Evolutionary conservation across 92 coral and sea anemone species (phyloP), one percentile per base, ranked within the genome.

Genomic region (Zoanthus sansibaricus): DNA sequence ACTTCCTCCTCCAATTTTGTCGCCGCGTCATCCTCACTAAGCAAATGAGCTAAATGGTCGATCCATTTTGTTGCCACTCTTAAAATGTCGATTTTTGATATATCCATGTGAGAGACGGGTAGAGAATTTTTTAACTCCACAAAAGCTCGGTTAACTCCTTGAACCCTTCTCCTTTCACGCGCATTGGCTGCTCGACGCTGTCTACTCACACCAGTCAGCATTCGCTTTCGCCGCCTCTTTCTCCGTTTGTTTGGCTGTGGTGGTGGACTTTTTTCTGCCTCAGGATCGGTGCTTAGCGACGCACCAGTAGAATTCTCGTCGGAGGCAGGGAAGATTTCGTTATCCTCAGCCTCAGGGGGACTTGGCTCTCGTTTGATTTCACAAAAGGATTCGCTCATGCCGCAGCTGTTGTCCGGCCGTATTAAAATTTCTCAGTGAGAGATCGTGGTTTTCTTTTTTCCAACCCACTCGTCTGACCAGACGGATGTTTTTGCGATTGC

Each of bases 121-220:
- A 97, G 90, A n/a, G 97, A 89, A 90, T 97, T 97, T 91, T 95
- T 97, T 37, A 97, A 92, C 83, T 97, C 95, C 16, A 95, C 94
- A 77, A 97, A 97, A n/a, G 99, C 99, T 6, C 94, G 94, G 88
- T 97, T 97, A 0, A 97, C 99, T 25, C 99, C 99, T 86, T 97
- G 99, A 56, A 97, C 95, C 69, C 99, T 89, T 46, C 96, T 83
- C 54, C 99, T 86, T 64, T 97, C 99, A 31, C 99, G 98, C 77
- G 96, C 99, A 64, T 97, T 97, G 55, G 99, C 99, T 2, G 99
- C 99, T 15, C 99, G 90, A 15, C 99, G 92, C 67, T 97, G 99
- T 55, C 99, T 90, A 46, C 99, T 97, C 13, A 97, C 99, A 37
- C 99, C 99, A 14, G 99, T 97, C 71, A 97, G 87, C 99, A 97